Conservation (phyloP, 2,797 vertebrate species). For the Alosa sapidissima region DNA sequence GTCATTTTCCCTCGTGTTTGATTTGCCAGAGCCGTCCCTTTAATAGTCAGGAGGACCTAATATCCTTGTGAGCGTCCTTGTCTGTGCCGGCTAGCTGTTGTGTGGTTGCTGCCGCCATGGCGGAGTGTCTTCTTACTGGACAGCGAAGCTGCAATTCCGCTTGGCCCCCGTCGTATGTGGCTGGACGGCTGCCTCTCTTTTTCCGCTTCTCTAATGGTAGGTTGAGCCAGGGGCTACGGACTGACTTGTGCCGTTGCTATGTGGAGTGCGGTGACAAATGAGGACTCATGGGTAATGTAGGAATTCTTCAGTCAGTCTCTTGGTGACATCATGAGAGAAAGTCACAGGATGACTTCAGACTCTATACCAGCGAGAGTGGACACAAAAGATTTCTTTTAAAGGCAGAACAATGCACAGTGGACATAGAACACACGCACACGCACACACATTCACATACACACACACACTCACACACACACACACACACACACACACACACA, state of each 20-base stretch:
- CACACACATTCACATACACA: not conserved
- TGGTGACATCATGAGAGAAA: slow-evolving; percentile 10
- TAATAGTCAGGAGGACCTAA: not conserved
- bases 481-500: slow-evolving; percentile 17
- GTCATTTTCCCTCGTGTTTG: not conserved
- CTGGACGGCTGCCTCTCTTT: not conserved
- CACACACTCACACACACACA: not conserved
- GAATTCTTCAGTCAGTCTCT: slow-evolving; percentile 26
- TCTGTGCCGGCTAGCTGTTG: not conserved
- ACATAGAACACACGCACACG: not conserved
- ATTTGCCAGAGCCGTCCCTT: not conserved
- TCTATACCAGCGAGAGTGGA: not conserved
- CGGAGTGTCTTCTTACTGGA: not conserved
- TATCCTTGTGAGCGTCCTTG: not conserved
- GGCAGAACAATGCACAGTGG: slow-evolving; percentile 26
- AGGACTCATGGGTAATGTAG: slow-evolving; percentile 41
- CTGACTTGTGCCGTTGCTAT: not conserved
- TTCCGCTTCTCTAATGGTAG: not conserved
- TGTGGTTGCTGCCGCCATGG: not conserved
- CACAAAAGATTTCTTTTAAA: slow-evolving; percentile 32
- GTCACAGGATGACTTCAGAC: slow-evolving; percentile 15
- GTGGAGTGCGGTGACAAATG: not conserved
- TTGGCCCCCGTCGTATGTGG: not conserved
- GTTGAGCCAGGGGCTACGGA: not conserved
- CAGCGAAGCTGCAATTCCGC: not conserved